Evolutionary conservation across 2,113 vertebrate genomes (phyloP), one percentile per base, ranked within the genome.

Genomic region (Lutjanus erythropterus): DNA sequence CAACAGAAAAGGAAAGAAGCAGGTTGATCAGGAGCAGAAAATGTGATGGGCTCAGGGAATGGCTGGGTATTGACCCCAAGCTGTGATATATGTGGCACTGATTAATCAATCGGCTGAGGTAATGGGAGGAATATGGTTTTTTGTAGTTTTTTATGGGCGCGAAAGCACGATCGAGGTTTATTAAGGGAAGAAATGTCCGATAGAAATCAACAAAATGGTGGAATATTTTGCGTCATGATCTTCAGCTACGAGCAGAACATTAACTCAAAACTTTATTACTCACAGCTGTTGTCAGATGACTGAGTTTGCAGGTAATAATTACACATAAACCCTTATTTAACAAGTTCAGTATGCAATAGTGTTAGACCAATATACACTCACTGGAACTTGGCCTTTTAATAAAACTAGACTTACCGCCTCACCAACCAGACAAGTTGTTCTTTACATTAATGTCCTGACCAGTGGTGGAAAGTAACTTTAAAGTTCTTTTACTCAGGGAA

Each of bases 31-130:
- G 33, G 50, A 56, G 50, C 39, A 81, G 67, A 60, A 71, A 82
- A 83, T 67, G 71, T 65, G 68, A 86, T 47, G 61, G 75, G 35
- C 31, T 55, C 15, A 15, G 64, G 78, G 47, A 67, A 86, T 12
- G 41, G 55, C 68, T 52, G 58, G 0, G 41, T 76, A 78, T 67
- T 70, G 78, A 90, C 75, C 67, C 55, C 1, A 31, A 69, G 77
- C 18, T 75, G 52, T 79, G 62, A 89, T 60, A 58, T 66, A 78
- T 66, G 50, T 35, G 61, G 7, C 65, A 16, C 61, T 55, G 68
- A 76, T 76, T 15, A 37, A 71, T 70, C 47, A 12, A 71, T 72
- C 37, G 29, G 65, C 31, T 52, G 72, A 78, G 39, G 35, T 5
- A 39, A 61, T 33, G 73, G 21, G 39, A 73, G 18, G 39, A 61